phyloP scores from a whole-genome alignment of 2,888 invertebrate genomes.

The Oegoconia quadripuncta region DNA sequence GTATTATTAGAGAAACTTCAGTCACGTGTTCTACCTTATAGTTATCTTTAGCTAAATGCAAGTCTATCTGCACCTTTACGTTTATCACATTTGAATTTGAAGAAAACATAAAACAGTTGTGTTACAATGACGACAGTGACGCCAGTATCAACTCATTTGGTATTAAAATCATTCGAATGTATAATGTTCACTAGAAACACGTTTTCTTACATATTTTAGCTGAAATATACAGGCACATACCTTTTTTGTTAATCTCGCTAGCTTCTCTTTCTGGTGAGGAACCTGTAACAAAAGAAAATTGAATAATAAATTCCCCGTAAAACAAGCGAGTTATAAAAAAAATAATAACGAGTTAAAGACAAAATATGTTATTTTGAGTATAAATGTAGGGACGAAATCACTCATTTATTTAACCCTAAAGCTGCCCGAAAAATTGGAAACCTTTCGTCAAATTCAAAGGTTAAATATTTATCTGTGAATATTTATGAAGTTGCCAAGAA shows the following conservation, averaged over 20 bases:
- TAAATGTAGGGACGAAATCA: no score
- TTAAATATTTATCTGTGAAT: slow-evolving; percentile 56
- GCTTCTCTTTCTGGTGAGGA: slow-evolving; percentile 62
- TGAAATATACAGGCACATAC: slow-evolving; percentile 39
- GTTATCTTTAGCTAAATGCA: no score
- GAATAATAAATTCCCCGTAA: no score
- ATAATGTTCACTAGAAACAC: slow-evolving; percentile 4
- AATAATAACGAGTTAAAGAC: no score
- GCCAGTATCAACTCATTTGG: slow-evolving; percentile 8
- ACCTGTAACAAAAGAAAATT: slow-evolving; percentile 57
- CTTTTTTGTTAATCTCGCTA: slow-evolving; percentile 66
- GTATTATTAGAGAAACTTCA: no score
- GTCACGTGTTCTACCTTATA: no score
- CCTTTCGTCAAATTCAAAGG: slow-evolving; percentile 45
- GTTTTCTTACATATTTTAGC: slow-evolving; percentile 7
- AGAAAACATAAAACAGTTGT: slow-evolving; percentile 9
- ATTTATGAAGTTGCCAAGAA: slow-evolving; percentile 55
- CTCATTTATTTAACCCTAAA: slow-evolving; percentile 4
- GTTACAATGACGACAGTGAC: slow-evolving; percentile 4
- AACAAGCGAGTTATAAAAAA: no score
- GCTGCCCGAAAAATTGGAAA: slow-evolving; percentile 32
- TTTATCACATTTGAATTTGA: slow-evolving; percentile 2
- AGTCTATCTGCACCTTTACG: slow-evolving; percentile 2
- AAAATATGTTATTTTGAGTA: no score
- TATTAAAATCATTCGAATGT: slow-evolving; percentile 6